Base-by-base conservation (phyloP, 1,140 invertebrate species). In the Aphelinus certus region DNA sequence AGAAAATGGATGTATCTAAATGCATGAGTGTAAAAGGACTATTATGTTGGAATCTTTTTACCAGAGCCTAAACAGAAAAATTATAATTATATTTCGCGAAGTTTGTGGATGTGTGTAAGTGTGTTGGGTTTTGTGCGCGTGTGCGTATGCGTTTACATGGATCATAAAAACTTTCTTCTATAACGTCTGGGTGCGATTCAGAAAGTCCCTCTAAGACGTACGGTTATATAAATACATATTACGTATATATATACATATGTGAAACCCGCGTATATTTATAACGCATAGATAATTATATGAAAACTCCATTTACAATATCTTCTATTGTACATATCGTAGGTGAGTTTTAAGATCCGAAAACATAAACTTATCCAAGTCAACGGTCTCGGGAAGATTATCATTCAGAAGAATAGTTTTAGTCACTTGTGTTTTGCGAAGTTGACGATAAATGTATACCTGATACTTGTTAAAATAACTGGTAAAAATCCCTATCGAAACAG, bases 311-410 rank as follows among this genome's bases (percentile, higher is more conserved):
- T 79, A 81, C 74, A 79, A 82, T 82, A 81, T 81, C 76, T 71
- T 62, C 83, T 79, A 83, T 84, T 87, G 85, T 87, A 86, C 85
- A 86, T 87, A 87, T 87, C 84, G 80, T 79, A 84, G 83, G 78
- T 79, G 78, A 64, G 73, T 82, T 80, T 80, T 75, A 79, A 79
- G 71, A 71, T 80, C 81, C 74, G 75, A 66, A 75, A 76, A 56
- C 73, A 63, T 70, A 53, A 62, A 69, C 49, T 57, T 77, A 76
- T 66, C 75, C 77, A 71, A 69, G 71, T 73, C 61, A 76, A 68
- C 69, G 70, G 61, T 78, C 69, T 77, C 68, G 62, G 71, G 60
- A 72, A 75, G 55, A 67, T 61, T 63, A 58, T 68, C 53, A 75
- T 67, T 76, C 66, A 69, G 57, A 73, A 76, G 53, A 76, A 71